These are phyloP conservation scores for Troilus luridus DNA, from an alignment of 2,888 invertebrate species.

Conservation along the genomic window DNA sequence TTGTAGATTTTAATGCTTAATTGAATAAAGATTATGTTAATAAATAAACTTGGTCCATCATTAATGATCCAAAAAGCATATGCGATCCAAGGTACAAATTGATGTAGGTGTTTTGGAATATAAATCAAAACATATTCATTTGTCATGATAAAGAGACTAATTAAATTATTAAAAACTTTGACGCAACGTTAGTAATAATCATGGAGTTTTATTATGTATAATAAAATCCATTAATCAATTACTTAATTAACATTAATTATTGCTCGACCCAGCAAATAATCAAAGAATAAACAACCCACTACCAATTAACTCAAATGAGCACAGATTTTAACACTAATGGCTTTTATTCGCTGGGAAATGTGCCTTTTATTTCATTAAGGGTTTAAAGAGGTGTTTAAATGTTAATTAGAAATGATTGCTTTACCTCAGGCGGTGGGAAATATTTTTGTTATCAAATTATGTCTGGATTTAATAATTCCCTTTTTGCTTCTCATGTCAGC, in stretches of 20 bases:
- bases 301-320: not conserved
- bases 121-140: too few species aligned
- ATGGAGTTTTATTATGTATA: not conserved
- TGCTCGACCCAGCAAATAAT: not conserved
- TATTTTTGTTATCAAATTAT: not conserved
- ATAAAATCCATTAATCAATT: not conserved
- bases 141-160: not conserved
- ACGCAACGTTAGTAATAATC: not conserved
- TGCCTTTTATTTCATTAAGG: constrained; percentile 22
- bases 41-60: too few species aligned
- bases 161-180: not conserved
- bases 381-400: constrained; percentile 8
- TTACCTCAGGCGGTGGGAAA: not conserved
- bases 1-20: too few species aligned
- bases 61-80: too few species aligned
- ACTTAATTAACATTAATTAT: not conserved
- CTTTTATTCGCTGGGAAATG: not conserved
- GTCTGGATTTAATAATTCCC: not conserved
- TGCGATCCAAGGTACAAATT: too few species aligned
- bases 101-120: too few species aligned
- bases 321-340: not conserved
- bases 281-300: not conserved
- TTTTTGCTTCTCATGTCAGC: not conserved
- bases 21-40: too few species aligned
- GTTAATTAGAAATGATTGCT: constrained; percentile 8